phyloP scores from a whole-genome alignment of 2,888 invertebrate species.

The Galeopsomyia nigrocyanea region DNA sequence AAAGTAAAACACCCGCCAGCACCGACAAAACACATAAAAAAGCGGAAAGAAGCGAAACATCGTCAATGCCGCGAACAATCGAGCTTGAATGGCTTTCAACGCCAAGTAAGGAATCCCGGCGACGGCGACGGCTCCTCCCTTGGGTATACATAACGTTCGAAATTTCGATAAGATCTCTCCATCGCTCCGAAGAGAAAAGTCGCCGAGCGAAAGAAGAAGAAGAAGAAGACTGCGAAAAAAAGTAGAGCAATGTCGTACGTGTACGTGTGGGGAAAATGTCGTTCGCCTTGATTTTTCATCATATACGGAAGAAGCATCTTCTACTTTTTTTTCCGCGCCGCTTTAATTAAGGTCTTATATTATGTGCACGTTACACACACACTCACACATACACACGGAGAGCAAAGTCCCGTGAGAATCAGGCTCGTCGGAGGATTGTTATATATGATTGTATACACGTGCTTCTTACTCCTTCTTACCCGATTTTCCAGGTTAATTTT shows the following conservation, averaged over 20 bases:
- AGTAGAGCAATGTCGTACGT: no score
- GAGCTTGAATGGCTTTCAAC: constrained; percentile 18
- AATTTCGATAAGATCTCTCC: constrained; percentile 39
- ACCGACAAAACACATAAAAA: background rate
- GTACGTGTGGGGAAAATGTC: background rate
- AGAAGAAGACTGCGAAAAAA: no score
- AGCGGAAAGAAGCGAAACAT: background rate
- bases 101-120: constrained; percentile 36
- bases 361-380: no score
- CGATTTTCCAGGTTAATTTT: constrained; percentile 48
- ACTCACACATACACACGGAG: constrained; percentile 43
- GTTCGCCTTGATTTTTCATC: constrained; percentile 23
- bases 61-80: background rate
- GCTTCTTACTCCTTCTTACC: constrained; percentile 51
- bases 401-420: constrained; percentile 60
- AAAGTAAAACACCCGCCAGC: background rate
- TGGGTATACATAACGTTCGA: background rate
- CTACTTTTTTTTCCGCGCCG: constrained; percentile 2
- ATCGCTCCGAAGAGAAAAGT: no score
- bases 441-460: constrained; percentile 17
- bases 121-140: constrained; percentile 6
- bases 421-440: constrained; percentile 56
- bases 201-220: no score
- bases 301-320: no score
- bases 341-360: no score